Evolutionary conservation across 2,888 invertebrate species (phyloP), one percentile per base, ranked within the genome.

Genomic region (Lagria hirta): DNA sequence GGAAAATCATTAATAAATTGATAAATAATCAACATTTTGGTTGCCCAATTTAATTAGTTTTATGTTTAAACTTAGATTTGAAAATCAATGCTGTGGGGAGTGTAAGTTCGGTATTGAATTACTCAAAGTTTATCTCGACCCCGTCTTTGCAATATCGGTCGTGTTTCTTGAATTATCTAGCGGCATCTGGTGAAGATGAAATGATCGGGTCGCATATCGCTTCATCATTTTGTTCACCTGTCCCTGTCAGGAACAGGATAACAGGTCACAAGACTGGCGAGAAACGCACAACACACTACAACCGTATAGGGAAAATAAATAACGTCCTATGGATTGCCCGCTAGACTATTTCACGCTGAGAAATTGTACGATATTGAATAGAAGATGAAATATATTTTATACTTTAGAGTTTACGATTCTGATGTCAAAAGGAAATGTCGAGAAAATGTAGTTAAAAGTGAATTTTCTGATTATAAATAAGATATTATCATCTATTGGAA

Each of bases 331-430:
- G 52, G 54, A 58, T 59, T 55, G 58, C 55, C 54, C 51, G 57
- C 58, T 55, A 61, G 59, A 60, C 59, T 56, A 61, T 60, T 59
- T 60, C 59, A 57, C 59, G 57, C 49, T 52, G 57, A 52, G 60
- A 61, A 61, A 61, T 62, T 58, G 59, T 54, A 52, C 43, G 54
- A 57, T 58, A 61, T 61, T 60, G 58, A 62, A 61, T 62, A 50
- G 60, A 56, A 57, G 57, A 58, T 60, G 56, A 55, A 52, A 57
- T 36, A 57, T 60, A 60, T 59, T 59, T 58, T 54, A 56, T 53
- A 52, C 49, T 55, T 58, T 54, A 44, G 49, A 51, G 53, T 51
- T 55, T 57, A 50, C 47, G 50, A 16, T 27, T 14, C 21, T 38
- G 44, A 35, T 42, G 37, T 42, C 36, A 46, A 46, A 37, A 17